phyloP scores from a whole-genome alignment of 2,113 vertebrate species.

The Chionomys nivalis region DNA sequence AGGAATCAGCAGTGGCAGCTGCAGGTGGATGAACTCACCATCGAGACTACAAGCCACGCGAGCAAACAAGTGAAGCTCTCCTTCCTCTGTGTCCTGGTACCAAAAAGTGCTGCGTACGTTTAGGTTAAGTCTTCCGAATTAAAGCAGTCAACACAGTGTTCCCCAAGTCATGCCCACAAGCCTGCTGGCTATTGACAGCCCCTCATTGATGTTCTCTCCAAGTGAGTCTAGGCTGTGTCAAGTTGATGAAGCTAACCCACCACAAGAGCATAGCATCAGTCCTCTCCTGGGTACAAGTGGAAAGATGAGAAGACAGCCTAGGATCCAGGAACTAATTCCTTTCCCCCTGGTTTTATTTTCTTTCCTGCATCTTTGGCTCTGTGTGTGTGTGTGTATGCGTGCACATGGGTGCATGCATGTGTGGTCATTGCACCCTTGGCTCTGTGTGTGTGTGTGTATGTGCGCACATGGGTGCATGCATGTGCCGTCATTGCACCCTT shows the following conservation, averaged over 20 bases:
- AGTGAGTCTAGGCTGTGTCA: not conserved
- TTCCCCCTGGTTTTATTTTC: not conserved
- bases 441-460: too few relatives aligned
- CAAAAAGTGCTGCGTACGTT: not conserved
- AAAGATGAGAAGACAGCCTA: not conserved
- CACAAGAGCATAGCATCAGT: not conserved
- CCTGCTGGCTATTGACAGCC: not conserved
- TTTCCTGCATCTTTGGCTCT: not conserved
- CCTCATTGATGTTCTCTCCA: not conserved
- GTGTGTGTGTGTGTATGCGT: not conserved
- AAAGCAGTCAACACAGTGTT: not conserved
- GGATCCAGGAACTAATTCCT: not conserved
- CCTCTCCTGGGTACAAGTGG: not conserved
- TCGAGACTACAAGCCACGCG: not conserved
- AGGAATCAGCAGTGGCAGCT: not conserved
- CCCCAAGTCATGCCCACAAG: not conserved
- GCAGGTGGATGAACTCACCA: not conserved
- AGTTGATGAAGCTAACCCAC: not conserved
- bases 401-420: not conserved
- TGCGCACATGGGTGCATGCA: too few relatives aligned
- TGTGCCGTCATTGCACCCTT: not conserved
- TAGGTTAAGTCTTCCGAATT: not conserved
- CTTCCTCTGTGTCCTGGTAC: not conserved
- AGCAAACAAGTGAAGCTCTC: not conserved
- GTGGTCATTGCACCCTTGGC: not conserved